Conservation (phyloP, 2,888 invertebrate genomes). For the Philereme transversata region DNA sequence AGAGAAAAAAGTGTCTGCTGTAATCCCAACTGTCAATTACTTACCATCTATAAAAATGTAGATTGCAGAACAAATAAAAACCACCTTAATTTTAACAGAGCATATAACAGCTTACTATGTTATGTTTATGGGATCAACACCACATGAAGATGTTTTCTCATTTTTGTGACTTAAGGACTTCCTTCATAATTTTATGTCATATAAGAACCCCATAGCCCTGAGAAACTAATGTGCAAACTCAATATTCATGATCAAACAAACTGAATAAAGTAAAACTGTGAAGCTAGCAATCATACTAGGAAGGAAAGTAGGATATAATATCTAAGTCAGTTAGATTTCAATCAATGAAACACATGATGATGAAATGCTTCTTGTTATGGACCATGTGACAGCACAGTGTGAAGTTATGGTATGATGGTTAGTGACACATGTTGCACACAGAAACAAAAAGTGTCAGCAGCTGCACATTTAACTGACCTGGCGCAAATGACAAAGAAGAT, state of each 20-base stretch:
- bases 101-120: too few relatives aligned
- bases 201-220: neutral
- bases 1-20: too few relatives aligned
- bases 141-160: too few relatives aligned
- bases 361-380: conserved; percentile 56
- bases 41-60: too few relatives aligned
- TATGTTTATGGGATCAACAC: too few relatives aligned
- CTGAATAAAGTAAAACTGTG: conserved; percentile 18
- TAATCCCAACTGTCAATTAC: too few relatives aligned
- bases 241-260: neutral
- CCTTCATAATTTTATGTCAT: neutral
- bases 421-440: conserved; percentile 81
- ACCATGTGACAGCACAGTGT: conserved; percentile 47
- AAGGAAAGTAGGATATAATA: conserved; percentile 13
- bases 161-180: too few relatives aligned
- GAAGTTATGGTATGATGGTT: conserved; percentile 59
- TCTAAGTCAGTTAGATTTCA: conserved; percentile 23
- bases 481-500: conserved; percentile 80
- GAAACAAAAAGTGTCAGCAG: conserved; percentile 73
- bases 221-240: conserved; percentile 6
- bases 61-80: too few relatives aligned
- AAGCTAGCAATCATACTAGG: conserved; percentile 25
- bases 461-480: conserved; percentile 83
- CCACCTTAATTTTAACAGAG: too few relatives aligned
- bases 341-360: conserved; percentile 39